A percentile compares a stretch with the other conserved stretches of the same genome.
Evolutionary conservation across 1,140 invertebrate genomes (phyloP).

Genomic region (Drosophila pseudoananassae): DNA sequence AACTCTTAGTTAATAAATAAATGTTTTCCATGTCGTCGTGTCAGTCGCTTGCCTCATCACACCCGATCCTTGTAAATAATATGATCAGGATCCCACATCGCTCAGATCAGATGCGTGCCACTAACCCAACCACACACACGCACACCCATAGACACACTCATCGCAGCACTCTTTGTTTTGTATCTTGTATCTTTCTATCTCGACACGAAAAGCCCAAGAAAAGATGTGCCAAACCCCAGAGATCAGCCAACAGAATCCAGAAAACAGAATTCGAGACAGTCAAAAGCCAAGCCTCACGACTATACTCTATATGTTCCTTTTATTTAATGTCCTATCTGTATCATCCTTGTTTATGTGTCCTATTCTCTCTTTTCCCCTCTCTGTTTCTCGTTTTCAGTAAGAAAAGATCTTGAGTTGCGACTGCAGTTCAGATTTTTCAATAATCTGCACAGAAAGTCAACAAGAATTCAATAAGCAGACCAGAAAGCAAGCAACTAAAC

Average conservation of each 20-base stretch:
- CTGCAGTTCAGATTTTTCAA: constrained; percentile 97
- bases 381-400: constrained; percentile 89
- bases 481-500: constrained; percentile 60
- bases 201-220: constrained; percentile 7
- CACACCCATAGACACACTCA: constrained; percentile 29
- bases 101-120: constrained; percentile 49
- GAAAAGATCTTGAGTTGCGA: constrained; percentile 96
- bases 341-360: constrained; percentile 64
- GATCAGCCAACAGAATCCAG: constrained; percentile 43
- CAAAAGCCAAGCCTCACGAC: constrained; percentile 14
- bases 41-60: constrained; percentile 41
- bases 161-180: constrained; percentile 47
- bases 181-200: constrained; percentile 49
- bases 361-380: constrained; percentile 67
- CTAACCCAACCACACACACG: constrained; percentile 51
- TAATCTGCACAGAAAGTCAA: constrained; percentile 93
- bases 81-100: constrained; percentile 38
- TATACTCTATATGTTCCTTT: neutral
- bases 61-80: constrained; percentile 62
- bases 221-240: constrained; percentile 12
- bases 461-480: constrained; percentile 89
- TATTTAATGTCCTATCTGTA: constrained; percentile 48
- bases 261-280: constrained; percentile 26
- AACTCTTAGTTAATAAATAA: constrained; percentile 37
- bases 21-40: constrained; percentile 59